A percentile compares a stretch with the other conserved stretches of the same genome.
These are phyloP conservation scores for Melanotaenia nigrans DNA, from an alignment of 2,797 vertebrate genomes.

Conservation along the genomic window DNA sequence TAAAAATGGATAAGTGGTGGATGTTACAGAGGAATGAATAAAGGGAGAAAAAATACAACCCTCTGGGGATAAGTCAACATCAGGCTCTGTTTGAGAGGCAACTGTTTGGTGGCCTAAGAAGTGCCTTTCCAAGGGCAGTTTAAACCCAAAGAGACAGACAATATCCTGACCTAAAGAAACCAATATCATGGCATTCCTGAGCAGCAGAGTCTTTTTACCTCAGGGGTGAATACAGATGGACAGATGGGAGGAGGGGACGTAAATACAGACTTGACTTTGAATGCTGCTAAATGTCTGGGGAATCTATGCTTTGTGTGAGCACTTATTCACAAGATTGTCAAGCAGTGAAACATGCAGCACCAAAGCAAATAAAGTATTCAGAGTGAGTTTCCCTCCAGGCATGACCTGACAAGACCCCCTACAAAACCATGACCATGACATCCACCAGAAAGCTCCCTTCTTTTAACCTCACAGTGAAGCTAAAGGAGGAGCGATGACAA, in stretches of 20 bases:
- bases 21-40: constrained; percentile 52
- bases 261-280: constrained; percentile 63
- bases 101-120: constrained; percentile 86
- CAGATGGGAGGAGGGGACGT: constrained; percentile 36
- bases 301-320: constrained; percentile 41
- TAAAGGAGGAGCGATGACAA: constrained; percentile 36
- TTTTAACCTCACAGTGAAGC: constrained; percentile 24
- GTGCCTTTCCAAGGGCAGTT: constrained; percentile 85
- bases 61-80: constrained; percentile 84
- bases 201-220: constrained; percentile 80
- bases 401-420: constrained; percentile 39
- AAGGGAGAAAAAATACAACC: constrained; percentile 43
- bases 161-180: constrained; percentile 90
- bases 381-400: neutral
- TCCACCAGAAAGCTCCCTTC: constrained; percentile 5
- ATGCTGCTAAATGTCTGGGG: constrained; percentile 56
- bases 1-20: constrained; percentile 70
- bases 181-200: constrained; percentile 91
- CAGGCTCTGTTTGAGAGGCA: constrained; percentile 88
- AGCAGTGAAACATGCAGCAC: constrained; percentile 46
- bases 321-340: constrained; percentile 20
- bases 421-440: constrained; percentile 21
- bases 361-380: constrained; percentile 55
- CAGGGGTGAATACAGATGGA: constrained; percentile 69
- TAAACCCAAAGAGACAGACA: constrained; percentile 89